Base-by-base conservation (phyloP, 2,797 vertebrate species). In the Merluccius polli region DNA sequence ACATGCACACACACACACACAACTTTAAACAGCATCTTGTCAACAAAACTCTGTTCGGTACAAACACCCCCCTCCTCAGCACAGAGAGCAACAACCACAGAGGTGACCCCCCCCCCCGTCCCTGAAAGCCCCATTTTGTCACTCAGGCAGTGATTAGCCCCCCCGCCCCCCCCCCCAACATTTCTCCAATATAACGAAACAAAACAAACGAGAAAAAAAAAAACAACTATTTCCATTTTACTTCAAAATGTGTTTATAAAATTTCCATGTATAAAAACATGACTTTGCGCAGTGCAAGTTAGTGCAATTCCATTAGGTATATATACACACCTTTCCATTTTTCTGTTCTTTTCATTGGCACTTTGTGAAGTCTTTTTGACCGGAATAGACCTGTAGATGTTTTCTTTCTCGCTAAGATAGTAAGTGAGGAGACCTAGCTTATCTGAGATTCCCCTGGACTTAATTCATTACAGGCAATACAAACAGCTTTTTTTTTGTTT, bases 321-420 rank as follows among this genome's bases (percentile, higher is more conserved):
- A 85, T 65, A 80, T 67, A 59, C 69, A 59, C 52, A 59, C 59
- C 59, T 71, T 80, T 72, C 69, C 82, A 88, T 83, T 75, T 87
- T 85, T 72, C 71, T 90, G 90, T 92, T 93, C 87, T 90, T 92
- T 89, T 90, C 87, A 92, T 94, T 95, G 94, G 94, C 94, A 95
- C 94, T 93, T 94, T 88, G 93, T 94, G 93, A 94, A 92, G 82
- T 88, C 91, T 92, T 88, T 91, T 92, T 82, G 87, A 91, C 85
- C 79, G 75, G 81, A 87, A 85, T 78, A 89, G 79, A 65, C 74
- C 82, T 77, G 74, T 73, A 75, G 75, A 77, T 65, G 38, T 74
- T 69, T n/a, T 59, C 8, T 35, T 35, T 35, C 52, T 9, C 9
- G 16, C 52, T 59, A 24, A 24, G 44, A 52, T 52, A 71, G 72